These are phyloP conservation scores for Cirrhinus mrigala DNA, from an alignment of 2,797 vertebrate species.

Conservation along the genomic window DNA sequence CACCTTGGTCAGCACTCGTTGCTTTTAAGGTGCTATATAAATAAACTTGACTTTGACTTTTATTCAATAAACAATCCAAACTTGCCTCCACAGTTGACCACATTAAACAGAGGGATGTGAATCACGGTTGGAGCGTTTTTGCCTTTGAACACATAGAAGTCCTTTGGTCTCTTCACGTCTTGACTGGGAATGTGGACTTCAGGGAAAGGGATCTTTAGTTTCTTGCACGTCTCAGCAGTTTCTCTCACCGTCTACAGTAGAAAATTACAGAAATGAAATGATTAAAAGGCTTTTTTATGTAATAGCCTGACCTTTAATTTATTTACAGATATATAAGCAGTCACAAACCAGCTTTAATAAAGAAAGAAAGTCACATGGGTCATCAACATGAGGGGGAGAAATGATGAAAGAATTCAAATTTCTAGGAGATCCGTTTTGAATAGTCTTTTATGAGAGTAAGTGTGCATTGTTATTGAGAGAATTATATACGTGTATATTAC, in stretches of 20 bases:
- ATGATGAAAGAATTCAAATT: too few species aligned
- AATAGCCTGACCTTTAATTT: too few species aligned
- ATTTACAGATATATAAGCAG: too few species aligned
- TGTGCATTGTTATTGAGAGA: neutral
- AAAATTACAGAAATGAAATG: neutral
- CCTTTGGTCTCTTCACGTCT: neutral
- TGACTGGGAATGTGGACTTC: neutral
- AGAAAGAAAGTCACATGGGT: too few species aligned
- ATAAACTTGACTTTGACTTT: too few species aligned
- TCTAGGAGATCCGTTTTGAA: too few species aligned
- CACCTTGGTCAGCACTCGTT: too few species aligned
- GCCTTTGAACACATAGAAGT: conserved; percentile 40
- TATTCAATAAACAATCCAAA: too few species aligned
- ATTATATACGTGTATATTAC: conserved; percentile 1
- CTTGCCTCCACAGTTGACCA: conserved; percentile 2
- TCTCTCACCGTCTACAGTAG: neutral
- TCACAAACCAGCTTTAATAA: too few species aligned
- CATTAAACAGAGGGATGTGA: conserved; percentile 52
- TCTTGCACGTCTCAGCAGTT: too few species aligned
- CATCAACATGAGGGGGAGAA: too few species aligned
- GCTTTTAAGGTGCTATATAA: too few species aligned
- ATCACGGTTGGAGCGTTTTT: conserved; percentile 31
- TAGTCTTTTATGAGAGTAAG: neutral
- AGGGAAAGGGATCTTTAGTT: neutral
- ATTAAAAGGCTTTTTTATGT: neutral